Evolutionary conservation across 2,888 invertebrate species (phyloP).

Genomic region (Strigamia transsilvanica): DNA sequence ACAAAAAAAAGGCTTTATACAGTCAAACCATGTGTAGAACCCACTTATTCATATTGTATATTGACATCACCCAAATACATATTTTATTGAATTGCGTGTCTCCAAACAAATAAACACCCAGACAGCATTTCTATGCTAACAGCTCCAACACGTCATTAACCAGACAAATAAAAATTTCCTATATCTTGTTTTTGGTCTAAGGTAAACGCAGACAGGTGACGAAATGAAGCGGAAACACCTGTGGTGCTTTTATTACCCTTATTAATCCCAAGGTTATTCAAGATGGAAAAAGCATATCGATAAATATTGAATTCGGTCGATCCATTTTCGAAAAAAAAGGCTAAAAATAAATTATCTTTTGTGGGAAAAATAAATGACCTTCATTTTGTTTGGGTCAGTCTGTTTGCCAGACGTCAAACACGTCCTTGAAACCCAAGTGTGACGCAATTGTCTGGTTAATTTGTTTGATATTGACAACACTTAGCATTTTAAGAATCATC

Average conservation of each 20-base stretch:
- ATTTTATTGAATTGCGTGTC: conserved; percentile 9
- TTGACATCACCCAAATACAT: conserved; percentile 2
- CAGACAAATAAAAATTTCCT: conserved; percentile 15
- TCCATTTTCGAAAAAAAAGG: background rate
- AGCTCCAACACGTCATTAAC: conserved; percentile 10
- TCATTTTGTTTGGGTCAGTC: background rate
- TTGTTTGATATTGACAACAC: background rate
- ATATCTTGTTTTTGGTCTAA: conserved; percentile 23
- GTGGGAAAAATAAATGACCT: background rate
- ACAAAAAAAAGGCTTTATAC: background rate
- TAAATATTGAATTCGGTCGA: background rate
- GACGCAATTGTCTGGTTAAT: conserved; percentile 1
- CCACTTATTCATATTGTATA: background rate
- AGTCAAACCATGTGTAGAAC: conserved; percentile 16
- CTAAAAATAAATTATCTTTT: background rate
- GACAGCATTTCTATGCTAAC: conserved; percentile 4
- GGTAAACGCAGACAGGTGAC: conserved; percentile 30
- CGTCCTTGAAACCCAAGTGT: background rate
- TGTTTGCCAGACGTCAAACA: background rate
- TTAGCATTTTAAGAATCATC: background rate
- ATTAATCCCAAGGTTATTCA: conserved; percentile 7
- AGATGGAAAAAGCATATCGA: background rate
- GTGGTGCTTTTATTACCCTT: conserved; percentile 25
- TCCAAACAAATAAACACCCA: background rate
- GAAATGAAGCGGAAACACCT: conserved; percentile 26